A percentile compares a stretch with the other conserved stretches of the same genome.
Evolutionary conservation across 1,140 invertebrate species (phyloP).

Genomic region (Microvelia longipes): DNA sequence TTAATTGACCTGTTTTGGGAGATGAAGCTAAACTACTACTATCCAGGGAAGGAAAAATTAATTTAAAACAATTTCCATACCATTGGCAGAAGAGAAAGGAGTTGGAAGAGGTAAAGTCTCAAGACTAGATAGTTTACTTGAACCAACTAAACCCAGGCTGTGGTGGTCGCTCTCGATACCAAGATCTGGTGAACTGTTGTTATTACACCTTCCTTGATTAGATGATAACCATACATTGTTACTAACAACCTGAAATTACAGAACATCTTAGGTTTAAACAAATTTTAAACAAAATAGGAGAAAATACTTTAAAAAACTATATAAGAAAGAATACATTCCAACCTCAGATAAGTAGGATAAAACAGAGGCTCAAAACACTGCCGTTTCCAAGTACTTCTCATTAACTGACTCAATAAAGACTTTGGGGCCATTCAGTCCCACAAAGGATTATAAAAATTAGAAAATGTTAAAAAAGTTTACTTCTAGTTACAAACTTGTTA

Average conservation of each 20-base stretch:
- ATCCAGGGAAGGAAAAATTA: neutral
- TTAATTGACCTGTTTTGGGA: neutral
- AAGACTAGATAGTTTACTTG: slow-evolving; percentile 37
- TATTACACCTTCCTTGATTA: slow-evolving; percentile 9
- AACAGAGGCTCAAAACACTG: too few relatives aligned
- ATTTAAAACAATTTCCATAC: neutral
- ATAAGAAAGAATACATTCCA: too few relatives aligned
- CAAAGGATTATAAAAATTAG: too few relatives aligned
- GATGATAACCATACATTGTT: slow-evolving; percentile 11
- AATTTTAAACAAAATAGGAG: too few relatives aligned
- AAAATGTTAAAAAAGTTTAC: too few relatives aligned
- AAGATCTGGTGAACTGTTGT: slow-evolving; percentile 41
- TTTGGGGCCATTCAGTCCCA: too few relatives aligned
- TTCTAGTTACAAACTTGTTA: too few relatives aligned
- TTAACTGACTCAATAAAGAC: too few relatives aligned
- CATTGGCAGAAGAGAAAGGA: slow-evolving; percentile 3
- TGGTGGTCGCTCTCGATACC: slow-evolving; percentile 51
- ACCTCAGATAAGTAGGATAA: too few relatives aligned
- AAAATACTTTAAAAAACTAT: too few relatives aligned
- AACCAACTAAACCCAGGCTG: slow-evolving; percentile 31
- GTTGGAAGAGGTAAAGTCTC: slow-evolving; percentile 27
- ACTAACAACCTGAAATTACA: neutral
- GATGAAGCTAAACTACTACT: neutral
- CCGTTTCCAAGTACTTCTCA: too few relatives aligned
- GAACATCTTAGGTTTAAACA: too few relatives aligned